Base-by-base conservation (phyloP, 2,888 invertebrate species). In the Coelopa pilipes region DNA sequence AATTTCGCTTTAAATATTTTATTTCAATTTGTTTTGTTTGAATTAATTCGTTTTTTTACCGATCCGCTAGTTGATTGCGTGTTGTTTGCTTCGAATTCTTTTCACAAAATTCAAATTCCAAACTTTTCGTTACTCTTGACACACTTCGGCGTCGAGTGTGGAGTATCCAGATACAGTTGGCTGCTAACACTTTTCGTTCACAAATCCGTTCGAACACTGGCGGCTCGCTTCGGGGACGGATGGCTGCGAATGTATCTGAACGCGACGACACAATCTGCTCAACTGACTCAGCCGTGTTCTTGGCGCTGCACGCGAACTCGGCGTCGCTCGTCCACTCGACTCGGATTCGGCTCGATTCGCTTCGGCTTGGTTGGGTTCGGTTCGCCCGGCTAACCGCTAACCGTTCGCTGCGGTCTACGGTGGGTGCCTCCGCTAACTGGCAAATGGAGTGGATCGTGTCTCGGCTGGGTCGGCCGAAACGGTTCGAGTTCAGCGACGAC, bases 261-360 rank as follows among this genome's bases (percentile, higher is more conserved):
- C 71, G 47, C 71, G 45, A 57, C 71, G 71, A 71, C 65, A n/a
- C 47, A 24, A 63, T 55, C 34, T 71, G 55, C 65, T 65, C 71
- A 53, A 71, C 71, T 71, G 71, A 71, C 63, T 63, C 55, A 53
- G 19, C 24, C 55, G 9, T 3, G 17, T 45, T 55, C 34, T 53
- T 34, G 55, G 17, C 55, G 45, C n/a, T 55, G n/a, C 34, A 34
- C 55, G 9, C 45, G 17, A 34, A 68, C 55, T 45, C 17, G 55
- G n/a, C 34, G 65, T 21, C 47, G 24, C 34, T 53, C 53, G 53
- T 53, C 4, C 53, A 11, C 10, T 53, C n/a, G 13, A 15, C n/a
- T 53, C n/a, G 13, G n/a, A 7, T 34, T 19, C 60, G 10, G 21
- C 24, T 62, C 24, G 15, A 34, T 62, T 24, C 34, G 34, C 2